phyloP scores from a whole-genome alignment of 2,113 vertebrate species.

The Bufo gargarizans region DNA sequence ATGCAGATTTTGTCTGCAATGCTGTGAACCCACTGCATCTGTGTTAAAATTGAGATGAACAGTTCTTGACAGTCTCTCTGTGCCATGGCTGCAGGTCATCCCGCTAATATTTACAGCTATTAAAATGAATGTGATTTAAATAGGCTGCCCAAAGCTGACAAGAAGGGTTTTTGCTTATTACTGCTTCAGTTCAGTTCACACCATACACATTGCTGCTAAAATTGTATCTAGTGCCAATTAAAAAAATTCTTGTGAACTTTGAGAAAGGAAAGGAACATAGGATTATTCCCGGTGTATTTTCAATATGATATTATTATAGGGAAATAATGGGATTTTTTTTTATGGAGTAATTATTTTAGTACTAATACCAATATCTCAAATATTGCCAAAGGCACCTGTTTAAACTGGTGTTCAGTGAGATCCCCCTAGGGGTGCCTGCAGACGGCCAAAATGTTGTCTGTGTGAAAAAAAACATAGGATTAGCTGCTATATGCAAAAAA shows the following conservation, averaged over 20 bases:
- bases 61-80: constrained; percentile 44
- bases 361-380: no score
- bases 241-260: neutral
- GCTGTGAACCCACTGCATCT: neutral
- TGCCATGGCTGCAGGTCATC: constrained; percentile 48
- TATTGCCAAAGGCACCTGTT: no score
- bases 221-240: constrained; percentile 28
- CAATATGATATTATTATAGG: neutral
- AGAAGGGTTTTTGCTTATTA: constrained; percentile 44
- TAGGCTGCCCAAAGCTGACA: constrained; percentile 21
- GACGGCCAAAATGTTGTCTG: no score
- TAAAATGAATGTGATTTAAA: constrained; percentile 46
- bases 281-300: neutral
- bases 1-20: constrained; percentile 2
- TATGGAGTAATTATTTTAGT: no score
- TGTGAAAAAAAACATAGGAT: no score
- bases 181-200: constrained; percentile 17
- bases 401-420: no score
- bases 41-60: constrained; percentile 16
- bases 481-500: no score
- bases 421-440: no score
- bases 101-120: constrained; percentile 47
- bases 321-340: neutral
- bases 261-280: neutral
- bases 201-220: neutral